Conservation (phyloP, 1,140 invertebrate species). For the Psix sp. region DNA sequence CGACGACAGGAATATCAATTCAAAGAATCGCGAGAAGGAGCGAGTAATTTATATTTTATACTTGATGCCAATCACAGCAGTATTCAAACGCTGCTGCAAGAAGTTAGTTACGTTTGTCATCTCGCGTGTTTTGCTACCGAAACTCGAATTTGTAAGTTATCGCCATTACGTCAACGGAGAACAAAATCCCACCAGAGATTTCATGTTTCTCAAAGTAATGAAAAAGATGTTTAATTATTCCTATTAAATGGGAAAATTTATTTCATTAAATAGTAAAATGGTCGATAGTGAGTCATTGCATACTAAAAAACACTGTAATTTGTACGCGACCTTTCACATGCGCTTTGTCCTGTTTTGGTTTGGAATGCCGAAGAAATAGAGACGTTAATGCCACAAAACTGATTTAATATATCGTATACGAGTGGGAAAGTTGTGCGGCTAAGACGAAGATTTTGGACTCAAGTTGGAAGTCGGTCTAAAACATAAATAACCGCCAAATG, state of each 20-base stretch:
- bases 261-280: too few species aligned
- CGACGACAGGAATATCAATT: slow-evolving; percentile 68
- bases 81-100: slow-evolving; percentile 64
- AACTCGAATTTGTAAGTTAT: slow-evolving; percentile 2
- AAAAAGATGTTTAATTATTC: too few species aligned
- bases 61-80: slow-evolving; percentile 70
- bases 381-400: too few species aligned
- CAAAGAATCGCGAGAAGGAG: slow-evolving; percentile 57
- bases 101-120: slow-evolving; percentile 56
- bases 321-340: too few species aligned
- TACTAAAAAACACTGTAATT: too few species aligned
- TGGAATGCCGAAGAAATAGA: too few species aligned
- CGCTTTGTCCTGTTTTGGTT: too few species aligned
- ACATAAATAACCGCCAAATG: slow-evolving; percentile 72
- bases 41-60: slow-evolving; percentile 71
- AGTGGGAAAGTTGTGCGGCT: slow-evolving; percentile 28
- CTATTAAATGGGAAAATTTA: too few species aligned
- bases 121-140: slow-evolving; percentile 51
- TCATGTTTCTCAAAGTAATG: too few species aligned
- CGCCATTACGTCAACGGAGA: too few species aligned
- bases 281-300: too few species aligned
- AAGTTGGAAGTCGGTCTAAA: slow-evolving; percentile 34
- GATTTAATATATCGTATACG: slow-evolving; percentile 10
- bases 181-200: too few species aligned
- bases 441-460: slow-evolving; percentile 18